Evolutionary conservation across 2,888 invertebrate genomes (phyloP).

Genomic region (Phragmatobia fuliginosa): DNA sequence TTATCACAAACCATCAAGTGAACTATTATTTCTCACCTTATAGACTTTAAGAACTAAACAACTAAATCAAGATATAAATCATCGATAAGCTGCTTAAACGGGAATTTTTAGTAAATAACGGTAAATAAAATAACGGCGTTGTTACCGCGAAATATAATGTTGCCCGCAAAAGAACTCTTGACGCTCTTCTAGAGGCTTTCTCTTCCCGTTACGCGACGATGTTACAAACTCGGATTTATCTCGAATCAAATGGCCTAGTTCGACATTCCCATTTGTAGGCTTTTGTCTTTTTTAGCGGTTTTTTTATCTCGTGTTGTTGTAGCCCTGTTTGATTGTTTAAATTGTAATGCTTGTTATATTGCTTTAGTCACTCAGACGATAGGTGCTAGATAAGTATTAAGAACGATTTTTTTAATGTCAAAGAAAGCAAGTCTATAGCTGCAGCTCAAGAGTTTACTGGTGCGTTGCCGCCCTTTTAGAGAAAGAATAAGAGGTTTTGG

Average conservation of each 20-base stretch:
- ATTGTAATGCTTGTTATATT: too few relatives aligned
- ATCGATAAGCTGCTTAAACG: slow-evolving; percentile 13
- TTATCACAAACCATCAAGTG: neutral
- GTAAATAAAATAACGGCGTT: slow-evolving; percentile 37
- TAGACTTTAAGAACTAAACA: neutral
- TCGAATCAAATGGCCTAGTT: slow-evolving; percentile 38
- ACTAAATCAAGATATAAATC: slow-evolving; percentile 8
- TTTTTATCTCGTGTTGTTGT: slow-evolving; percentile 14
- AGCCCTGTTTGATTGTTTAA: too few relatives aligned
- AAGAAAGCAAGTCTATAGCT: too few relatives aligned
- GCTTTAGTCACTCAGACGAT: too few relatives aligned
- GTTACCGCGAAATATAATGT: slow-evolving; percentile 32
- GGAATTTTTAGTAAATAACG: slow-evolving; percentile 35
- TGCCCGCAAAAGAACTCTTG: slow-evolving; percentile 41
- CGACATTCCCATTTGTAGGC: slow-evolving; percentile 23
- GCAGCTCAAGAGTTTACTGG: too few relatives aligned
- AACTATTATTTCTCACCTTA: neutral
- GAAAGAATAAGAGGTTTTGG: neutral
- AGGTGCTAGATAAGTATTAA: too few relatives aligned
- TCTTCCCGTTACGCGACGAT: slow-evolving; percentile 51
- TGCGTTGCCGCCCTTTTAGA: too few relatives aligned
- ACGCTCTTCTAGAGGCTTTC: slow-evolving; percentile 40
- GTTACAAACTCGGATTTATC: slow-evolving; percentile 39
- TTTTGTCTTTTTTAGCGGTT: slow-evolving; percentile 45
- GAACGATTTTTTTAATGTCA: too few relatives aligned